Evolutionary conservation across 2,888 invertebrate species (phyloP).

Genomic region (Dryobota labecula): DNA sequence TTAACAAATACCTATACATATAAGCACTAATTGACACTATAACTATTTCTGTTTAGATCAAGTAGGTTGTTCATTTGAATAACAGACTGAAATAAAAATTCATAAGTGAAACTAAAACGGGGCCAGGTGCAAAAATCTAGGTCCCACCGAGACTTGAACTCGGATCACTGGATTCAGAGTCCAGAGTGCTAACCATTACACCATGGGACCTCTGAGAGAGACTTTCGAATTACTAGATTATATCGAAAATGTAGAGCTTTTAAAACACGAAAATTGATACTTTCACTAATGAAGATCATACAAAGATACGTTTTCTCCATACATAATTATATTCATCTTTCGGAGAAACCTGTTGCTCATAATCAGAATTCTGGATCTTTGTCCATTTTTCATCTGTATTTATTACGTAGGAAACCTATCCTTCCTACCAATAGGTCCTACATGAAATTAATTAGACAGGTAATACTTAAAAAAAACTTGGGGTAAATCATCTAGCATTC

Average conservation of each 20-base stretch:
- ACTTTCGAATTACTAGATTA: neutral
- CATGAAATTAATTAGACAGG: neutral
- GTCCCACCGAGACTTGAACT: constrained; percentile 95
- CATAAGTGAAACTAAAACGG: neutral
- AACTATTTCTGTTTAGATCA: neutral
- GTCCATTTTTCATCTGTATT: neutral
- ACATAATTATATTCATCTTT: neutral
- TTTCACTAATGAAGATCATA: constrained; percentile 7
- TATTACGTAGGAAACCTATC: neutral
- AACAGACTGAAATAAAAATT: neutral
- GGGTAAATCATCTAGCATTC: neutral
- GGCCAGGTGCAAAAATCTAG: constrained; percentile 74
- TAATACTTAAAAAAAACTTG: neutral
- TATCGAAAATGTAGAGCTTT: constrained; percentile 12
- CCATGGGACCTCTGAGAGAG: constrained; percentile 90
- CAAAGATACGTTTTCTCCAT: neutral
- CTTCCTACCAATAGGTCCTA: neutral
- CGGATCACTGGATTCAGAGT: constrained; percentile 95
- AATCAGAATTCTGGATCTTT: neutral
- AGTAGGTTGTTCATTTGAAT: neutral
- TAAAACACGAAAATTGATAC: neutral
- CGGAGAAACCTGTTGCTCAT: neutral
- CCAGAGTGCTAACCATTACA: constrained; percentile 95
- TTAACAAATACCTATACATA: neutral
- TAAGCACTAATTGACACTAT: neutral